Conservation (phyloP, 92 coral and sea anemone species). For the Anthopleura xanthogrammica region DNA sequence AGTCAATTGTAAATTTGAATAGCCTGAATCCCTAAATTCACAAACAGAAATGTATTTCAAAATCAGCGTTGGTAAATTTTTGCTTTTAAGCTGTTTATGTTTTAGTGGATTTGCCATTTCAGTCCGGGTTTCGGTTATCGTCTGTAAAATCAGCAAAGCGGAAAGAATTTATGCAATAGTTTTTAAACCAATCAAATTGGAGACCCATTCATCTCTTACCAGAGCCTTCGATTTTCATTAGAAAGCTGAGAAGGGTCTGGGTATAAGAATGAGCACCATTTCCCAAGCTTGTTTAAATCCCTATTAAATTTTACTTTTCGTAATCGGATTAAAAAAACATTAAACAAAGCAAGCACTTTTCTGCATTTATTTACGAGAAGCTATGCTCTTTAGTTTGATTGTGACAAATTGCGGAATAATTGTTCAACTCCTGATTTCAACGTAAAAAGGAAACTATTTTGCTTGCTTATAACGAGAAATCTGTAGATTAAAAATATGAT, state of each 20-base stretch:
- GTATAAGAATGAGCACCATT: not conserved
- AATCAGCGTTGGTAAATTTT: too few relatives aligned
- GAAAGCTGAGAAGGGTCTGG: too few relatives aligned
- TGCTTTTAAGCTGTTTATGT: too few relatives aligned
- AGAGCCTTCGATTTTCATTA: too few relatives aligned
- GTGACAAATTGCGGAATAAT: not conserved
- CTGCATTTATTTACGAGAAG: not conserved
- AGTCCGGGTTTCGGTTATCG: too few relatives aligned
- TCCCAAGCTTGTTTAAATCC: not conserved
- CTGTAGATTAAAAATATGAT: not conserved
- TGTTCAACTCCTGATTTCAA: not conserved
- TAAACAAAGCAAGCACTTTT: not conserved
- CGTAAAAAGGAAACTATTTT: not conserved
- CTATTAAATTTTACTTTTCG: not conserved
- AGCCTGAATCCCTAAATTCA: not conserved
- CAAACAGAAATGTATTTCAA: too few relatives aligned
- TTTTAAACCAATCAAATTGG: too few relatives aligned
- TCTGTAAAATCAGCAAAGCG: too few relatives aligned
- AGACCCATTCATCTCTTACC: too few relatives aligned
- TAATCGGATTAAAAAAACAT: not conserved
- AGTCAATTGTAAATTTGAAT: not conserved
- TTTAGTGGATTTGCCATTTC: too few relatives aligned
- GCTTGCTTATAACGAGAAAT: conserved; percentile 7
- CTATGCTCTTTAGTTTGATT: not conserved
- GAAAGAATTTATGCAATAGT: too few relatives aligned